These are phyloP conservation scores for Dendrocincla tyrannina DNA, from an alignment of 2,797 vertebrate species.

Conservation along the genomic window DNA sequence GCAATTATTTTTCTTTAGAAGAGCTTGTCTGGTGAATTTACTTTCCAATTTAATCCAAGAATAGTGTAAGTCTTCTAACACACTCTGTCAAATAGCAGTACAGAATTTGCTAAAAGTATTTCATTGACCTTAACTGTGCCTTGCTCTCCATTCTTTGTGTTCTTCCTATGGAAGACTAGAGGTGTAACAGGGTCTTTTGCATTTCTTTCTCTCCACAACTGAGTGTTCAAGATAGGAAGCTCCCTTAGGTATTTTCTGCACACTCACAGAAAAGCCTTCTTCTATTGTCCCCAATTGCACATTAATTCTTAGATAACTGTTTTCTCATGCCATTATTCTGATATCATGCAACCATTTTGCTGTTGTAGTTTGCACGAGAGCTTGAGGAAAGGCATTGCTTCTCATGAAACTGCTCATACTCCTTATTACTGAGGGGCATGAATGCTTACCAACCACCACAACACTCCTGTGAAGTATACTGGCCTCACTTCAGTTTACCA, in stretches of 20 bases:
- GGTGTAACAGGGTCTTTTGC: not conserved
- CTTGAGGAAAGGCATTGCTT: not conserved
- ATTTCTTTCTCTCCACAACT: not conserved
- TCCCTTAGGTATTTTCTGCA: not conserved
- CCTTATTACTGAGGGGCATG: not conserved
- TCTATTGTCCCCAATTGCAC: not conserved
- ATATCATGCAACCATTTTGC: not conserved
- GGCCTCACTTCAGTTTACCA: not conserved
- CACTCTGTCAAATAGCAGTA: not conserved
- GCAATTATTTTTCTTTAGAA: conserved; percentile 40
- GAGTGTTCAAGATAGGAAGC: not conserved
- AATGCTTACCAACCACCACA: not conserved
- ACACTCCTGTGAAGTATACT: not conserved
- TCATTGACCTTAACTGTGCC: not conserved
- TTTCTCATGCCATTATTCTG: not conserved
- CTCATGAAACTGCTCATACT: not conserved
- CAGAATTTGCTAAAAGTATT: not conserved
- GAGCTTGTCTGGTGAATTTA: not conserved
- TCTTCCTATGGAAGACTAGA: not conserved
- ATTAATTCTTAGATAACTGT: not conserved
- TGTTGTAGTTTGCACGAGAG: not conserved
- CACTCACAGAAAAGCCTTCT: not conserved
- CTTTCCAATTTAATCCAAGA: not conserved
- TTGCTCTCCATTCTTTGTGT: not conserved
- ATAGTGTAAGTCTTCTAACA: not conserved